Evolutionary conservation across 2,888 invertebrate genomes (phyloP), one percentile per base, ranked within the genome.

Genomic region (Mesorhabditis belari): DNA sequence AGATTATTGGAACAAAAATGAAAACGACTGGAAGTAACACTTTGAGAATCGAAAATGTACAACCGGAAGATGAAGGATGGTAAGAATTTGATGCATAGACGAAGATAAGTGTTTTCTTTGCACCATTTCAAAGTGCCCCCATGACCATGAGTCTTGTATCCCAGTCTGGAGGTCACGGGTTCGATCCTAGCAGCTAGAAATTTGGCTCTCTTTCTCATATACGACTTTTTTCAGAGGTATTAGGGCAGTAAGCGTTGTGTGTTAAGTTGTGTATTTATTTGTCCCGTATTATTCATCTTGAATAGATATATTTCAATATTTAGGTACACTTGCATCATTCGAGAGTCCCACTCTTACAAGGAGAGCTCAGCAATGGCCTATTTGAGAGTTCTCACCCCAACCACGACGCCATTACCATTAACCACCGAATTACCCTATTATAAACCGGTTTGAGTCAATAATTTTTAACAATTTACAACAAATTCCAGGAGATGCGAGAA

Each of bases 31-130:
- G 74, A 2, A 65, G 69, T 0, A 67, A 71, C 27, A 66, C 73
- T 3, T 54, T 75, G 17, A 35, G 62, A 58, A 70, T 75, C 12
- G 25, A 9, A 1, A 53, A 64, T 27, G 66, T 70, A 5, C 63
- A 61, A 25, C n/a, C 29, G 49, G 29, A 25, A 5, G 76, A 76
- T 57, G 69, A 69, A 53, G 76, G 75, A 21, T 69, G 69, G 68
- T 77, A 77, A 35, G 44, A 65, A 21, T 58, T 61, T 9, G 69
- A 65, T 50, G 65, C 67, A 0, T 44, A 65, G 23, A 58, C 64
- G 0, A 63, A 63, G 49, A 65, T 69, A 17, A 21, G 19, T 24
- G 24, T 49, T 35, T 35, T 35, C 17, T 17, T n/a, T n/a, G n/a
- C n/a, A n/a, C n/a, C n/a, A n/a, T n/a, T n/a, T n/a, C n/a, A n/a